A percentile compares a stretch with the other conserved stretches of the same genome.
Evolutionary conservation across 2,888 invertebrate species (phyloP).

Genomic region (Hipparchia sbordonii): DNA sequence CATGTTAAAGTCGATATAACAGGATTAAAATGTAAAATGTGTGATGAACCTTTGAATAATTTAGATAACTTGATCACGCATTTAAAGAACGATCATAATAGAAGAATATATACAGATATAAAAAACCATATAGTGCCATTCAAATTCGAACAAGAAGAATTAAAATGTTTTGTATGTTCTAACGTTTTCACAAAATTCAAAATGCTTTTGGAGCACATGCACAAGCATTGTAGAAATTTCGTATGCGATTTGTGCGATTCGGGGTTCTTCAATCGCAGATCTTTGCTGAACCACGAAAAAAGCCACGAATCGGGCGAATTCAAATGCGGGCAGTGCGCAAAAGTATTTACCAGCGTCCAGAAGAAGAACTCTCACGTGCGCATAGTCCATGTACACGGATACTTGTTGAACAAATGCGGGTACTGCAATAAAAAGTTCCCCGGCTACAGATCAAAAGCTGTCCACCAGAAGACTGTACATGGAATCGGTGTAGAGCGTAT

Average conservation of each 20-base stretch:
- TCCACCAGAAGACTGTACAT: conserved; percentile 45
- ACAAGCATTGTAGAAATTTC: conserved; percentile 56
- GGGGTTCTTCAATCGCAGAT: conserved; percentile 46
- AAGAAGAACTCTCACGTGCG: conserved; percentile 43
- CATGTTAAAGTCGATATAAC: conserved; percentile 66
- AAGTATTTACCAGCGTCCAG: conserved; percentile 39
- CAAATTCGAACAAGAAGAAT: conserved; percentile 44
- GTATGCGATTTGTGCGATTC: conserved; percentile 53
- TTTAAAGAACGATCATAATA: conserved; percentile 54
- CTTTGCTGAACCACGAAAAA: conserved; percentile 39
- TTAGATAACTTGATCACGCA: conserved; percentile 60
- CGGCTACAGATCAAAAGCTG: conserved; percentile 40
- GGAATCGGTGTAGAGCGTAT: conserved; percentile 34
- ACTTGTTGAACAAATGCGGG: conserved; percentile 41
- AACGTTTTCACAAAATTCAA: conserved; percentile 47
- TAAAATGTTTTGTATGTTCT: conserved; percentile 53
- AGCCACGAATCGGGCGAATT: conserved; percentile 43
- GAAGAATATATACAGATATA: conserved; percentile 57
- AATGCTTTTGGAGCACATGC: conserved; percentile 54
- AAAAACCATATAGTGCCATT: conserved; percentile 63
- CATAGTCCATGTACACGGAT: conserved; percentile 36
- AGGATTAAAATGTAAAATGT: conserved; percentile 55
- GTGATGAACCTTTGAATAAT: conserved; percentile 48
- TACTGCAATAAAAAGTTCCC: conserved; percentile 43
- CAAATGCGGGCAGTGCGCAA: conserved; percentile 43